Evolutionary conservation across 1,140 invertebrate species (phyloP).

Genomic region (Lanistes nyassanus): DNA sequence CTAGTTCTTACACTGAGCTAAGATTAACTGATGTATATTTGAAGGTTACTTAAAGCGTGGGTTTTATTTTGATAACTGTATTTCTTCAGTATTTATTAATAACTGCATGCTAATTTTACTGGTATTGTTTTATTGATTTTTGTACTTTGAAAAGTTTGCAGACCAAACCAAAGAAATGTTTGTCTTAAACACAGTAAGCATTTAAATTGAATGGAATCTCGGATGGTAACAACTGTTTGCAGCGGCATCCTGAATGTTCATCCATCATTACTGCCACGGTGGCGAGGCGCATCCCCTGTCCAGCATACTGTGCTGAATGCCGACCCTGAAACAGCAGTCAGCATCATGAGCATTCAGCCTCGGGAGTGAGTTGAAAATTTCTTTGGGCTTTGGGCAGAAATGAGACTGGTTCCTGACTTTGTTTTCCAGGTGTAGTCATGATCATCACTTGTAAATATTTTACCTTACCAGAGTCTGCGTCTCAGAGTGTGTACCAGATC

Average conservation of each 20-base stretch:
- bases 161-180: too few species aligned
- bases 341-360: slow-evolving; percentile 88
- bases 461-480: neutral
- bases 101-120: too few species aligned
- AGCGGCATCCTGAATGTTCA: slow-evolving; percentile 83
- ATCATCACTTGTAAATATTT: neutral
- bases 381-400: neutral
- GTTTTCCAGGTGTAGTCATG: neutral
- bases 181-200: too few species aligned
- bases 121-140: too few species aligned
- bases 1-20: too few species aligned
- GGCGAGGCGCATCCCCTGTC: slow-evolving; percentile 91
- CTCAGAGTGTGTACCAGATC: neutral
- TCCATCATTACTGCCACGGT: slow-evolving; percentile 88
- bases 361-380: slow-evolving; percentile 71
- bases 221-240: slow-evolving; percentile 26
- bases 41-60: too few species aligned
- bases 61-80: too few species aligned
- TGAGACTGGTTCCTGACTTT: neutral
- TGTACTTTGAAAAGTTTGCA: too few species aligned
- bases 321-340: slow-evolving; percentile 84
- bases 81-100: too few species aligned
- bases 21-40: too few species aligned
- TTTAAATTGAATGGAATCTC: too few species aligned
- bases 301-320: slow-evolving; percentile 85